A percentile compares a stretch with the other conserved stretches of the same genome.
phyloP scores from a whole-genome alignment of 2,888 invertebrate species.

The Phragmatobia fuliginosa region DNA sequence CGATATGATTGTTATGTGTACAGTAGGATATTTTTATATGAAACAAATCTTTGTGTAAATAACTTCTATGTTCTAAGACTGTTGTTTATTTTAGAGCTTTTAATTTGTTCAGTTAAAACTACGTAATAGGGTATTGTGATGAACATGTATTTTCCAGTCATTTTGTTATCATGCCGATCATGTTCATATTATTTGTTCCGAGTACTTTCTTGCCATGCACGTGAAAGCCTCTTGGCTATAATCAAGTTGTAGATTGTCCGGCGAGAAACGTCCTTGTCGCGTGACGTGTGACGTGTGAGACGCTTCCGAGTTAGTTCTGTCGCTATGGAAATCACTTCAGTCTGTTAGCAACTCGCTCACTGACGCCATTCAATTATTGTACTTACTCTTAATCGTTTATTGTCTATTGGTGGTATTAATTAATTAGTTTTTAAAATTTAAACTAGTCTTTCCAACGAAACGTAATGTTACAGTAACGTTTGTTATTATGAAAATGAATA shows the following conservation, averaged over 20 bases:
- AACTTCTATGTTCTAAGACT: conserved; percentile 85
- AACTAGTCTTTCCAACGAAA: conserved; percentile 52
- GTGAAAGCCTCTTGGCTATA: background rate
- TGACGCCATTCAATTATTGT: conserved; percentile 35
- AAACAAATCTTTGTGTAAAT: conserved; percentile 82
- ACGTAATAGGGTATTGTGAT: conserved; percentile 67
- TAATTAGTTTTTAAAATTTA: conserved; percentile 27
- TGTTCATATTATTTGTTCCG: conserved; percentile 26
- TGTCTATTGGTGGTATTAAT: conserved; percentile 34
- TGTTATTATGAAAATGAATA: conserved; percentile 32
- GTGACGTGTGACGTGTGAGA: background rate
- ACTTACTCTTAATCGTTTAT: conserved; percentile 26
- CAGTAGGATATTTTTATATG: conserved; percentile 84
- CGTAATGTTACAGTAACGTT: conserved; percentile 33
- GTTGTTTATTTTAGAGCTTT: conserved; percentile 85
- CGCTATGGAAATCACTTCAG: conserved; percentile 14
- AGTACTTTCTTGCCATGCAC: conserved; percentile 40
- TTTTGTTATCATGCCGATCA: conserved; percentile 54
- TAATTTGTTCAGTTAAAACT: conserved; percentile 82
- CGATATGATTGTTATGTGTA: conserved; percentile 81
- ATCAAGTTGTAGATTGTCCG: background rate
- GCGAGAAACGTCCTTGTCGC: background rate
- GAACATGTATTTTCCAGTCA: conserved; percentile 85
- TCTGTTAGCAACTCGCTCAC: conserved; percentile 19
- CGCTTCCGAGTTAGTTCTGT: conserved; percentile 16